A percentile compares a stretch with the other conserved stretches of the same genome.
Evolutionary conservation across 1,140 invertebrate species (phyloP).

Genomic region (Watersipora subatra): DNA sequence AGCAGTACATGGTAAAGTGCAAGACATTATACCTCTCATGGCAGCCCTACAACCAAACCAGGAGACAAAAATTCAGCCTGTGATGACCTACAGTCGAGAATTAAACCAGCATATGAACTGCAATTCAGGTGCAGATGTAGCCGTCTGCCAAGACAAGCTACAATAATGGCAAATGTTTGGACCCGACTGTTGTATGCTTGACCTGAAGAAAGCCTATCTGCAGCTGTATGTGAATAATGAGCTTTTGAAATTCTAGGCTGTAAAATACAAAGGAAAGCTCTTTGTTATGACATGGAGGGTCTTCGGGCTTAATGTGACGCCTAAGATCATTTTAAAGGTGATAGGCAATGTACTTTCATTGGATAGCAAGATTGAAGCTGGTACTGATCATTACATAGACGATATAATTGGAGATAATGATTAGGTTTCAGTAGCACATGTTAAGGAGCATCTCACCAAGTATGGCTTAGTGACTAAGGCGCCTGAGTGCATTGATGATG

Average conservation of each 20-base stretch:
- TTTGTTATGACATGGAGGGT: not conserved
- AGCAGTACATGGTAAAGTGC: not conserved
- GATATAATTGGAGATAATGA: not conserved
- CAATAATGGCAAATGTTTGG: not conserved
- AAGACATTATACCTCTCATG: not conserved
- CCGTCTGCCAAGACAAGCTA: not conserved
- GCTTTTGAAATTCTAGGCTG: not conserved
- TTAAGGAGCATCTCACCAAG: not conserved
- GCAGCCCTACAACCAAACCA: not conserved
- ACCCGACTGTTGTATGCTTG: not conserved
- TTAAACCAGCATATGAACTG: not conserved
- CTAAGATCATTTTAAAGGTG: not conserved
- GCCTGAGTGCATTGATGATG: not conserved
- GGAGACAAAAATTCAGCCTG: not conserved
- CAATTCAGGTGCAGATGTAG: not conserved
- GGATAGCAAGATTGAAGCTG: not conserved
- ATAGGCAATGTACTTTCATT: not conserved
- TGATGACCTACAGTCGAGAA: conserved; percentile 3
- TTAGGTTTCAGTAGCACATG: not conserved
- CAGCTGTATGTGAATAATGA: not conserved
- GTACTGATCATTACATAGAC: not conserved
- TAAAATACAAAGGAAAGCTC: not conserved
- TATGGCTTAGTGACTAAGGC: not conserved
- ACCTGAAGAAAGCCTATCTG: not conserved
- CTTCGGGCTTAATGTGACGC: not conserved